Percentiles rank a stretch among this genome's conserved stretches.
These are phyloP conservation scores for Heliconius cydno DNA, from an alignment of 2,888 invertebrate species.

Conservation along the genomic window DNA sequence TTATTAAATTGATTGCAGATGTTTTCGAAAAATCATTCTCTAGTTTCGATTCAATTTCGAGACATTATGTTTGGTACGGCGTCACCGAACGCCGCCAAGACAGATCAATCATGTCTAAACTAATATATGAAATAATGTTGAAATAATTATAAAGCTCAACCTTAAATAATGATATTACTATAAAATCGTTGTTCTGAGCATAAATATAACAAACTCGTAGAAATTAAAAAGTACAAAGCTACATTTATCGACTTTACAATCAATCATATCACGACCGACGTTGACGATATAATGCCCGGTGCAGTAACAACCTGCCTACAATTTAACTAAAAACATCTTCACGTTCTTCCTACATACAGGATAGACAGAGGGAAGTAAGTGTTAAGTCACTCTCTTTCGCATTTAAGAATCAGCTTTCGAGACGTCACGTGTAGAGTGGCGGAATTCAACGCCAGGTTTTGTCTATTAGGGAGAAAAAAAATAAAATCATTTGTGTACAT, in stretches of 20 bases:
- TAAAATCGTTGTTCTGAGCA: not conserved
- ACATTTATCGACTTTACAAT: not conserved
- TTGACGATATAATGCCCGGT: not conserved
- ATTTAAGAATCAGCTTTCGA: no score
- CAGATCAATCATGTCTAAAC: not conserved
- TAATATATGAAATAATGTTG: no score
- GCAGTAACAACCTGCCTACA: not conserved
- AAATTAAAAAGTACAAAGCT: not conserved
- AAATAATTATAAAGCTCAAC: not conserved
- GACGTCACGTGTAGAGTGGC: no score
- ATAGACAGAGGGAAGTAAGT: no score
- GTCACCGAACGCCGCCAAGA: not conserved
- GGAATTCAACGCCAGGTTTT: no score
- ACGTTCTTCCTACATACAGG: no score
- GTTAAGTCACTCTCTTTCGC: no score
- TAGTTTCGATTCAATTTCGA: not conserved
- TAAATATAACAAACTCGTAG: not conserved
- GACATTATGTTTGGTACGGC: not conserved
- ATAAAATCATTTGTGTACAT: no score
- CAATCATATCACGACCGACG: not conserved
- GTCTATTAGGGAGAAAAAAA: no score
- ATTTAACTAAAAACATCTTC: no score
- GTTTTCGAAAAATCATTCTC: not conserved
- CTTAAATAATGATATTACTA: not conserved
- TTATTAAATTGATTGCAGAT: no score